Percentiles rank a stretch among this genome's conserved stretches.
Evolutionary conservation across 2,888 invertebrate genomes (phyloP).

Genomic region (Apamea monoglypha): DNA sequence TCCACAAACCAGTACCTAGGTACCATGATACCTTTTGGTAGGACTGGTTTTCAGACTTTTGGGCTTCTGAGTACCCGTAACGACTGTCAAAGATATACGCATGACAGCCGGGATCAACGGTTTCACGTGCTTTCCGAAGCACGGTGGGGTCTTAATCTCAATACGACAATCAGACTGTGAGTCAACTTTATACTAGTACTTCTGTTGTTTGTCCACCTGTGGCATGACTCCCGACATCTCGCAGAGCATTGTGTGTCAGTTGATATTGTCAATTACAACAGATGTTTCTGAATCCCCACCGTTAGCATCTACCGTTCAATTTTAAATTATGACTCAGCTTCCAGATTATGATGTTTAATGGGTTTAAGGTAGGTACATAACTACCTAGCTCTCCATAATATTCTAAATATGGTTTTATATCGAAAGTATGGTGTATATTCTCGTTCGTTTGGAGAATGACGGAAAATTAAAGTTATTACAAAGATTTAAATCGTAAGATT

Average conservation of each 20-base stretch:
- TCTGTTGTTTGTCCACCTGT: slow-evolving; percentile 29
- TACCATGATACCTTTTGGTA: background rate
- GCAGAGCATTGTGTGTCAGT: slow-evolving; percentile 55
- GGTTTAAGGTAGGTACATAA: background rate
- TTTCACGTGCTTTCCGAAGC: background rate
- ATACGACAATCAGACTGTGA: background rate
- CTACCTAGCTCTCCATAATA: background rate
- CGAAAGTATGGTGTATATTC: background rate
- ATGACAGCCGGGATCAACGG: background rate
- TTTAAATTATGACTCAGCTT: slow-evolving; percentile 43
- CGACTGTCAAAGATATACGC: background rate
- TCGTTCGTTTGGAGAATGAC: too few species aligned
- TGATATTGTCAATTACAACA: slow-evolving; percentile 67
- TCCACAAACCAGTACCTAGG: background rate
- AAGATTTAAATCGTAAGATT: too few species aligned
- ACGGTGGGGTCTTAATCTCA: background rate
- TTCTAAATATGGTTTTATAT: background rate
- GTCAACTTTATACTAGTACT: slow-evolving; percentile 30
- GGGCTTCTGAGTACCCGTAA: too few species aligned
- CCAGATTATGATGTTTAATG: slow-evolving; percentile 22
- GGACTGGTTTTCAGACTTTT: background rate
- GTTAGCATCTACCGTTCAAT: slow-evolving; percentile 21
- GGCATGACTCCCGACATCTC: slow-evolving; percentile 50
- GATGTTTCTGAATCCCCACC: slow-evolving; percentile 56
- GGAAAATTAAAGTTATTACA: too few species aligned